Evolutionary conservation across 2,888 invertebrate genomes (phyloP).

Genomic region (Agriopis marginaria): DNA sequence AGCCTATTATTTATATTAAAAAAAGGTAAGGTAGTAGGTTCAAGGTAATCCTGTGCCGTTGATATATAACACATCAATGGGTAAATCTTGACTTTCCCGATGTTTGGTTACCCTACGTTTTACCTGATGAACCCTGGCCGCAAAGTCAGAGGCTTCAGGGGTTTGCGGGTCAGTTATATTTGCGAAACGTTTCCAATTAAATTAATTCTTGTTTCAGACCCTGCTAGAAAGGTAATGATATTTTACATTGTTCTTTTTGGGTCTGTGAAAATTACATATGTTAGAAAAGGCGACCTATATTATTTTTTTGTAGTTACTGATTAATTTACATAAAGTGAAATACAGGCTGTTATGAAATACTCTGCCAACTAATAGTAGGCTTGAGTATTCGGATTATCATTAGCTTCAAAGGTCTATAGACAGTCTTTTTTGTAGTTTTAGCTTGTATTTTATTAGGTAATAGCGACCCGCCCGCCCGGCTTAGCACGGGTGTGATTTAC

Average conservation of each 20-base stretch:
- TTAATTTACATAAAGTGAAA: too few species aligned
- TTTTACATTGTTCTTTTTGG: slow-evolving; percentile 15
- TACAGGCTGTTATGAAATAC: too few species aligned
- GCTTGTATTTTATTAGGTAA: too few species aligned
- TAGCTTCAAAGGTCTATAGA: too few species aligned
- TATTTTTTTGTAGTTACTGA: background rate
- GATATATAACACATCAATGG: background rate
- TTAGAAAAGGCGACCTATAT: background rate
- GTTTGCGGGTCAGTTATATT: slow-evolving; percentile 8
- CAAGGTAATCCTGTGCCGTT: too few species aligned
- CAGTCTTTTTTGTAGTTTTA: too few species aligned
- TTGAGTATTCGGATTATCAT: too few species aligned
- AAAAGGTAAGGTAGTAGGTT: too few species aligned
- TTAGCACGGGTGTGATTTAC: too few species aligned
- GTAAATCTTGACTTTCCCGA: background rate
- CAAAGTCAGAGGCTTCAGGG: background rate
- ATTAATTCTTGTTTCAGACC: slow-evolving; percentile 30
- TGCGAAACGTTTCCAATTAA: slow-evolving; percentile 29
- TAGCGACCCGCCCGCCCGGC: too few species aligned
- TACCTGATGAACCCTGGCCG: background rate
- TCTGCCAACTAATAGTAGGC: too few species aligned
- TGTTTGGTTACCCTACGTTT: background rate
- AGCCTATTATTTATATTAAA: too few species aligned
- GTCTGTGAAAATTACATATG: slow-evolving; percentile 4
- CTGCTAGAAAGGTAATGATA: slow-evolving; percentile 15